Evolutionary conservation across 2,113 vertebrate species (phyloP).

Genomic region (Capreolus pygargus): DNA sequence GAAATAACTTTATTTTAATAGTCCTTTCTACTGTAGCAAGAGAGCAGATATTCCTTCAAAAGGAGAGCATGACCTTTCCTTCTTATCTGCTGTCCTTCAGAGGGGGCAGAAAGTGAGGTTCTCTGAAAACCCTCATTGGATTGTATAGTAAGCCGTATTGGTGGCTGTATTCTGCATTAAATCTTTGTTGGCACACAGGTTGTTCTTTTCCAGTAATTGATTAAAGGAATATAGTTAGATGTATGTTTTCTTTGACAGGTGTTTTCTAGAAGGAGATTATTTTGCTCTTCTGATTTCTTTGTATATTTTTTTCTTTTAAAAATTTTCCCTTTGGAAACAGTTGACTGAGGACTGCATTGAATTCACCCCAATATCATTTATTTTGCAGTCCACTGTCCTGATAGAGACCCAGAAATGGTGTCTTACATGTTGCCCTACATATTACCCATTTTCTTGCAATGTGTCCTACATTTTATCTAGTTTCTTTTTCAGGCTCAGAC

Average conservation of each 20-base stretch:
- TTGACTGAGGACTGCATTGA: not conserved
- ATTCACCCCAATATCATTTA: not conserved
- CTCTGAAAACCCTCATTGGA: not conserved
- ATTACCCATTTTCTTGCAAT: not conserved
- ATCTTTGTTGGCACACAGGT: not conserved
- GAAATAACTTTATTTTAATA: conserved; percentile 8
- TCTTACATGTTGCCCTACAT: not conserved
- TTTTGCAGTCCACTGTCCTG: conserved; percentile 29
- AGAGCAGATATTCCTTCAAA: not conserved
- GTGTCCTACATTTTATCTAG: not conserved
- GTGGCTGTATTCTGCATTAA: not conserved
- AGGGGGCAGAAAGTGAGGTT: not conserved
- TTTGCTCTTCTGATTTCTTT: not conserved
- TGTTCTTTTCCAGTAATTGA: not conserved
- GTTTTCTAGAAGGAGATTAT: not conserved
- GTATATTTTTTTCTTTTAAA: not conserved
- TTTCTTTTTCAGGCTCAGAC: conserved; percentile 35
- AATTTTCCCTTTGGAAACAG: not conserved
- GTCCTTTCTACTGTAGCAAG: not conserved
- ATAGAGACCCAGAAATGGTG: conserved; percentile 1
- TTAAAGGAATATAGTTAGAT: not conserved
- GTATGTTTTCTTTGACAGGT: not conserved
- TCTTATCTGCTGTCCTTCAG: not conserved
- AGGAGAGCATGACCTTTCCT: not conserved
- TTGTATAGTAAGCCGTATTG: not conserved